Percentiles rank a stretch among this genome's conserved stretches.
These are phyloP conservation scores for Phylloscopus collybita DNA, from an alignment of 2,797 vertebrate species.

Conservation along the genomic window DNA sequence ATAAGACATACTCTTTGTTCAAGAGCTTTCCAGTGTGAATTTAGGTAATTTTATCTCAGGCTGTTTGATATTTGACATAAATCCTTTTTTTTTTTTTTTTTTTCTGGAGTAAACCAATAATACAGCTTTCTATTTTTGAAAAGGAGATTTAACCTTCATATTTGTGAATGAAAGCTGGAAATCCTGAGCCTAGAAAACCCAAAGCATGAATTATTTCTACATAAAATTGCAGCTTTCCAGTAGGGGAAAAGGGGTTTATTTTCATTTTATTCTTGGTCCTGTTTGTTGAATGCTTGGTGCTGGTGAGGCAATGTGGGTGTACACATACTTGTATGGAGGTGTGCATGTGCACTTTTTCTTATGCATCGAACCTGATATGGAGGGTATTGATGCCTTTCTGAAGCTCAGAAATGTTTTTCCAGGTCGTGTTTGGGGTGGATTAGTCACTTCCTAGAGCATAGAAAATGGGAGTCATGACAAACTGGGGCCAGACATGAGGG, in stretches of 20 bases:
- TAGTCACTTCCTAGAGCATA: neutral
- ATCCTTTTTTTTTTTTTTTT: neutral
- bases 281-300: neutral
- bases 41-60: constrained; percentile 9
- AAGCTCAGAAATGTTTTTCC: neutral
- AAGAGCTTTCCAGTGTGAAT: neutral
- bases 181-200: neutral
- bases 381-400: neutral
- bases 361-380: neutral
- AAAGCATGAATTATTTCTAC: neutral
- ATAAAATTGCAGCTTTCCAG: neutral
- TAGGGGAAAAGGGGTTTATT: neutral
- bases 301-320: neutral
- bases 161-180: constrained; percentile 22
- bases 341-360: neutral
- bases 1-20: neutral
- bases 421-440: neutral
- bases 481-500: neutral
- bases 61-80: constrained; percentile 1
- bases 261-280: neutral
- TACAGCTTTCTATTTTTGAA: neutral
- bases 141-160: neutral
- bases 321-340: neutral
- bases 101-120: neutral
- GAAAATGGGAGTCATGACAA: neutral